These are phyloP conservation scores for Euwallacea similis DNA, from an alignment of 1,140 invertebrate species.

Conservation along the genomic window DNA sequence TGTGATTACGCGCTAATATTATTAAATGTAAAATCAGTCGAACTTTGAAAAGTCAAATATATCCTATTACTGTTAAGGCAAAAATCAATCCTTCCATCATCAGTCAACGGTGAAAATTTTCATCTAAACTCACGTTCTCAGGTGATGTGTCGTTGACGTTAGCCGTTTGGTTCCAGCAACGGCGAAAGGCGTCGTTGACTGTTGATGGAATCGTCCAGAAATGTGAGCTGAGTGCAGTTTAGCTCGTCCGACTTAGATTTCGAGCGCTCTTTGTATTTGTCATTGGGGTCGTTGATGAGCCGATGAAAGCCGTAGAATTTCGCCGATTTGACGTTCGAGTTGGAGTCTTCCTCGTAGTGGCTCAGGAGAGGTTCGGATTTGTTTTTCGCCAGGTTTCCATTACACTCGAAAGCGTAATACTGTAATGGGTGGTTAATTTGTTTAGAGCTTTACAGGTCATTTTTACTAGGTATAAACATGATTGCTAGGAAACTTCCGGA, in stretches of 20 bases:
- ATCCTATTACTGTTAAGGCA: conserved; percentile 6
- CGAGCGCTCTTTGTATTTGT: neutral
- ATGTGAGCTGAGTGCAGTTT: conserved; percentile 42
- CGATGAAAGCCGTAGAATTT: conserved; percentile 41
- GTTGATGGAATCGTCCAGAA: conserved; percentile 42
- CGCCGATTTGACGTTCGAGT: conserved; percentile 44
- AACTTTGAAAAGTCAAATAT: conserved; percentile 3
- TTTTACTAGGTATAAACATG: no score
- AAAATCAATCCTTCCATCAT: neutral
- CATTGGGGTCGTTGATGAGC: conserved; percentile 36
- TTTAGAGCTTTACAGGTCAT: neutral
- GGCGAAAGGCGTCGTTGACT: conserved; percentile 40
- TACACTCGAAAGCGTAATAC: conserved; percentile 42
- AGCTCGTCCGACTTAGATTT: conserved; percentile 33
- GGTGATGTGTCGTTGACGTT: conserved; percentile 19
- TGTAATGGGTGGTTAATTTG: conserved; percentile 23
- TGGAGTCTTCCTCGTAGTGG: conserved; percentile 45
- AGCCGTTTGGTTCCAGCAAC: conserved; percentile 47
- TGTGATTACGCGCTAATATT: no score
- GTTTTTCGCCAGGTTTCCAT: conserved; percentile 35
- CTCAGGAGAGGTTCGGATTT: conserved; percentile 35
- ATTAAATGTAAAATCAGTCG: conserved; percentile 7
- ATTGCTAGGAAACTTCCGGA: no score
- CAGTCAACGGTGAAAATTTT: no score
- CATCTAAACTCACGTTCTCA: no score